Base-by-base conservation (phyloP, 1,140 invertebrate genomes). In the Drosophila micromelanica region DNA sequence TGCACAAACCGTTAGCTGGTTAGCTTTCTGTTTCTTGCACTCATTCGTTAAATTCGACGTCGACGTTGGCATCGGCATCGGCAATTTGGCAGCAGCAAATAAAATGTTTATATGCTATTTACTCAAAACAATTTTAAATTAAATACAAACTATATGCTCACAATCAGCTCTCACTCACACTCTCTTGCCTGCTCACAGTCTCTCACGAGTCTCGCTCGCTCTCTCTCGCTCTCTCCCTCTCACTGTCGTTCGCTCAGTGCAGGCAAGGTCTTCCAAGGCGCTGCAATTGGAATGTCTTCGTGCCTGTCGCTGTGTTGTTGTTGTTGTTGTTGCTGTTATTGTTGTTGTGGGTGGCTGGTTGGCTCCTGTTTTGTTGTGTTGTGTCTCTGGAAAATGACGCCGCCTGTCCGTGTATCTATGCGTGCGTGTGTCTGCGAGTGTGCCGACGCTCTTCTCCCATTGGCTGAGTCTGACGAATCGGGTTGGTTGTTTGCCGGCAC, bases 31-130 rank as follows among this genome's bases (percentile, higher is more conserved):
- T 55, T 73, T 46, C 60, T 64, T 55, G 51, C 60, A 54, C 60
- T 71, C 68, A 78, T 85, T 87, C 75, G 81, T 68, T 77, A 62
- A 45, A 62, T 64, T 76, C 54, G 40, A 30, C 55, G 42, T 27
- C 12, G 43, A 1, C 46, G 11, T 54, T 42, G 38, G 38, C 54
- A 13, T 23, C 32, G 45, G 42, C 56, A 35, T 54, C 61, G 49
- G 61, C 62, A 72, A 70, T 75, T 87, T 87, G 82, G 84, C 76
- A 90, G 79, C 74, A 89, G 85, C 85, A 89, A 89, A 89, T 89
- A 89, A 89, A 89, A 89, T 89, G 84, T 89, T 89, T 89, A 89
- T 89, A 80, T 89, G 84, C 84, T 89, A 89, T 90, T 89, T 89
- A 89, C 84, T 54, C 80, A 89, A 89, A 89, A 89, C 84, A 89